Percentiles rank a stretch among this genome's conserved stretches.
phyloP scores from a whole-genome alignment of 2,797 vertebrate genomes.

The Intellagama lesueurii region DNA sequence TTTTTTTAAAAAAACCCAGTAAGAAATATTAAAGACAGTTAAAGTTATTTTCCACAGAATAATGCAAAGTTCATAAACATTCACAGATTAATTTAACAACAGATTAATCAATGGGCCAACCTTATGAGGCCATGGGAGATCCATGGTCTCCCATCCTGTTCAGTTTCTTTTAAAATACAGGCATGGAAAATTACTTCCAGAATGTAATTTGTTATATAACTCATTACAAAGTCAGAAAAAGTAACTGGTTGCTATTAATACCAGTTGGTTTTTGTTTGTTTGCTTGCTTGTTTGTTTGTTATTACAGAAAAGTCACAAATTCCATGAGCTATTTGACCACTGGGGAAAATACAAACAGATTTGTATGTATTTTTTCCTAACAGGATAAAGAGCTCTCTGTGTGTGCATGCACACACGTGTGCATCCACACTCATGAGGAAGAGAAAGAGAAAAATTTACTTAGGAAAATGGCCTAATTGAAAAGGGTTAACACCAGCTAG shows the following conservation, averaged over 20 bases:
- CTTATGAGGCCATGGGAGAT: neutral
- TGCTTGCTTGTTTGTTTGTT: too few species aligned
- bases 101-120: neutral
- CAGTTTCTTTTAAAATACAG: neutral
- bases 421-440: too few species aligned
- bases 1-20: neutral
- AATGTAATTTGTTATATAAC: neutral
- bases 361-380: too few species aligned
- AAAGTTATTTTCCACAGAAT: neutral
- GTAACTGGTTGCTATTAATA: neutral
- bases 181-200: neutral
- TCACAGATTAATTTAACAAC: too few species aligned
- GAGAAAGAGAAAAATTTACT: too few species aligned
- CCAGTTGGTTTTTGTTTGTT: too few species aligned
- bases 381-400: too few species aligned
- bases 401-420: neutral
- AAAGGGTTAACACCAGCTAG: neutral
- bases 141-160: neutral
- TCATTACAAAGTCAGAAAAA: neutral
- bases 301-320: neutral
- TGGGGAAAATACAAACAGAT: neutral
- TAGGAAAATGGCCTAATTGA: neutral
- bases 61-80: too few species aligned
- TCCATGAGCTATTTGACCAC: neutral
- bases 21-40: constrained; percentile 6